Evolutionary conservation across 2,113 vertebrate genomes (phyloP).

Genomic region (Dipodomys spectabilis): DNA sequence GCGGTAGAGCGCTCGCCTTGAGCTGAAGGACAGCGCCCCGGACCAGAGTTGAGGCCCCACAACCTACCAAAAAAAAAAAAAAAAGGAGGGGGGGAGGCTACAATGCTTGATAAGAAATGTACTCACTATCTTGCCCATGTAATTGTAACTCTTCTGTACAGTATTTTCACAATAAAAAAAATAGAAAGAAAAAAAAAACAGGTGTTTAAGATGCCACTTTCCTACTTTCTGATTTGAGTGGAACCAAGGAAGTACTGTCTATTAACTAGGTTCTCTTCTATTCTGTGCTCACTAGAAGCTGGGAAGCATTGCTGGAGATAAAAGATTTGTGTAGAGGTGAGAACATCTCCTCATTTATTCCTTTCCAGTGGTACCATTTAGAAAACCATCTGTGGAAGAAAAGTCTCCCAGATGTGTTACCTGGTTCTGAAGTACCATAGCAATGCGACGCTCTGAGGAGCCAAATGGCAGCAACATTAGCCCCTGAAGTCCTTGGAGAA

Average conservation of each 20-base stretch:
- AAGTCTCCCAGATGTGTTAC: conserved; percentile 78
- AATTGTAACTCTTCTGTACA: too few species aligned
- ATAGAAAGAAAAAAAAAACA: not conserved
- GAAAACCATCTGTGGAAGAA: not conserved
- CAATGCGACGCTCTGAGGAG: conserved; percentile 82
- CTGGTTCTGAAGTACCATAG: conserved; percentile 94
- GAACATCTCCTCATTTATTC: not conserved
- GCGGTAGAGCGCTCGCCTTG: too few species aligned
- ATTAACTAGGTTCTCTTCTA: not conserved
- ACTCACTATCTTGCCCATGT: too few species aligned
- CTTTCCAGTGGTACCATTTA: not conserved
- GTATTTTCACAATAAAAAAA: too few species aligned
- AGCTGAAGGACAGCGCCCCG: too few species aligned
- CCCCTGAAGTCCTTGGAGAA: conserved; percentile 90
- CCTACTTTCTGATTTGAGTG: not conserved
- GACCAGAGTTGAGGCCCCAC: too few species aligned
- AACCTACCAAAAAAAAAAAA: too few species aligned
- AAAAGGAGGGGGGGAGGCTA: too few species aligned
- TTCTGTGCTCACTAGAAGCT: not conserved
- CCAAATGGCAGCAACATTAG: conserved; percentile 85
- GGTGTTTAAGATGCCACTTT: too few species aligned
- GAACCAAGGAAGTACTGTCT: not conserved
- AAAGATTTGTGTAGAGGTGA: not conserved
- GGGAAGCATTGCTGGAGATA: not conserved
- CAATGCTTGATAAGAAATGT: too few species aligned